Conservation (phyloP, 2,113 vertebrate species). For the Tragelaphus buxtoni region DNA sequence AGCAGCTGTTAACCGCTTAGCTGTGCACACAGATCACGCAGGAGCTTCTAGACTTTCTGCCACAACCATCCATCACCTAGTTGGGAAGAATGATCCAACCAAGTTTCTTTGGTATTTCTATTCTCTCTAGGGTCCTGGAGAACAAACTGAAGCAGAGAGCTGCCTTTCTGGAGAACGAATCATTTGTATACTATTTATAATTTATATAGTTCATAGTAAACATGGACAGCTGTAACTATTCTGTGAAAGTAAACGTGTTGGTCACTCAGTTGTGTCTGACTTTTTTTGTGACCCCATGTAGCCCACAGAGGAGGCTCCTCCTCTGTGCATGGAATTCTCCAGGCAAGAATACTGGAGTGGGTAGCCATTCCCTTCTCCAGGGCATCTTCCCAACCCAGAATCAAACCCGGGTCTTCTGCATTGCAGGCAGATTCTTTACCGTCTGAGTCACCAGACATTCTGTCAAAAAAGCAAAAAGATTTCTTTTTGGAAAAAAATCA, state of each 20-base stretch:
- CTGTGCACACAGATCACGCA: fast-evolving
- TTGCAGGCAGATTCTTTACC: background rate
- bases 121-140: background rate
- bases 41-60: background rate
- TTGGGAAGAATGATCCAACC: background rate
- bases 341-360: background rate
- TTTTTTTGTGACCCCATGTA: background rate
- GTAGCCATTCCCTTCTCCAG: background rate
- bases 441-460: background rate
- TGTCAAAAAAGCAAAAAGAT: background rate
- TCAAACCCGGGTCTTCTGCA: background rate
- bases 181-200: background rate
- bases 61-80: background rate
- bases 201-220: background rate
- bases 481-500: background rate
- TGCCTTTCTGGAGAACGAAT: background rate
- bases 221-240: background rate
- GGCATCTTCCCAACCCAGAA: background rate
- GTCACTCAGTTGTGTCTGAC: background rate
- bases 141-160: background rate
- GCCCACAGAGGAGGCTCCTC: background rate
- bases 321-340: background rate
- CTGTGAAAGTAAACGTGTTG: background rate
- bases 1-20: background rate
- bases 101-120: background rate